Percentiles rank a stretch among this genome's conserved stretches.
Conservation (phyloP, 2,888 invertebrate species). For the Stenotaenia linearis region DNA sequence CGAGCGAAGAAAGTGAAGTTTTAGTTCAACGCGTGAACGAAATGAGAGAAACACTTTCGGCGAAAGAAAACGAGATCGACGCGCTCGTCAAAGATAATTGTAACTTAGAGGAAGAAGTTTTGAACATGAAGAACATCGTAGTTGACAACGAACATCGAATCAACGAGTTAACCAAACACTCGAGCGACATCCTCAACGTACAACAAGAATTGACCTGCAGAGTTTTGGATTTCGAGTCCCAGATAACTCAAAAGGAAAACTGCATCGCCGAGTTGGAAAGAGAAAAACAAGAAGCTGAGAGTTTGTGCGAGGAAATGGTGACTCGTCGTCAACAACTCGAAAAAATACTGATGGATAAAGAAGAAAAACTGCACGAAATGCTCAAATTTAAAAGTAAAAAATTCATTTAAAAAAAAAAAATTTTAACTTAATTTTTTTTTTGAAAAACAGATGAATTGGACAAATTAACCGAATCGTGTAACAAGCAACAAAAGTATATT, state of each 20-base stretch:
- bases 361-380: background rate
- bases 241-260: background rate
- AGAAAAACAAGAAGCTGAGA: slow-evolving; percentile 4
- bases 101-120: background rate
- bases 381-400: background rate
- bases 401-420: background rate
- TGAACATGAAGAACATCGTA: background rate
- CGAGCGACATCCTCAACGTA: background rate
- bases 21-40: background rate
- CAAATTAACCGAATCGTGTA: background rate
- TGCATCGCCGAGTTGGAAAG: background rate
- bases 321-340: background rate
- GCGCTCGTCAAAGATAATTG: background rate
- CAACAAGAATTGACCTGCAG: background rate
- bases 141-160: slow-evolving; percentile 26
- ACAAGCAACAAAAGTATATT: background rate
- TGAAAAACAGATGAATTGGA: background rate
- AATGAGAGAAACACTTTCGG: background rate
- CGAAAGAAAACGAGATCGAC: background rate
- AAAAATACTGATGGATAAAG: background rate
- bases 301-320: background rate
- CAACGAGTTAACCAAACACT: background rate
- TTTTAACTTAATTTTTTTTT: background rate
- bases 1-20: background rate
- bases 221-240: background rate